These are phyloP conservation scores for Leptinotarsa peninsularis DNA, from an alignment of 2,888 invertebrate genomes.

Conservation along the genomic window DNA sequence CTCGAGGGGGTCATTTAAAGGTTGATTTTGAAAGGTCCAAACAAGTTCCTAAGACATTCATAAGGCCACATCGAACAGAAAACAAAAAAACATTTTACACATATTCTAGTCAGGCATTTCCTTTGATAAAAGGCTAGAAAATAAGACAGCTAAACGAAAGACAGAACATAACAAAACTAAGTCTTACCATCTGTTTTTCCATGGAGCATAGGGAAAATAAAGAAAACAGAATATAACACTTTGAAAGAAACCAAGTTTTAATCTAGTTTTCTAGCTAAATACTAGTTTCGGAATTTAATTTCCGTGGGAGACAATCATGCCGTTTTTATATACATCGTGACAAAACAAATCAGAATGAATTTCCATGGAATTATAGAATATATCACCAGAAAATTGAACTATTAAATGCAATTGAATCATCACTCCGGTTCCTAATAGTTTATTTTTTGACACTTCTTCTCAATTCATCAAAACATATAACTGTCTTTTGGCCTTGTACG, in stretches of 20 bases:
- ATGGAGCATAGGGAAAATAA: slow-evolving; percentile 63
- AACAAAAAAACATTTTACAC: slow-evolving; percentile 23
- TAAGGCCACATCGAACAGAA: slow-evolving; percentile 15
- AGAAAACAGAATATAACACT: slow-evolving; percentile 55
- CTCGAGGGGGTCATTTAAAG: no score
- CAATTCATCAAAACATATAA: no score
- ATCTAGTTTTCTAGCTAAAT: neutral
- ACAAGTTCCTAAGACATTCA: slow-evolving; percentile 4
- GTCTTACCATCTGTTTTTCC: slow-evolving; percentile 68
- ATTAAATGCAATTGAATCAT: no score
- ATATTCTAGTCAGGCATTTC: slow-evolving; percentile 53
- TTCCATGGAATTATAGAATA: no score
- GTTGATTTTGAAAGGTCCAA: neutral
- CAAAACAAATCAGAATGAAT: no score
- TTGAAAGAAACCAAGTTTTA: slow-evolving; percentile 35
- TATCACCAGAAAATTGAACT: no score
- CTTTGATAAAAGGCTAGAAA: slow-evolving; percentile 37
- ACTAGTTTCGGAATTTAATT: neutral
- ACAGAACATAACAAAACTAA: slow-evolving; percentile 58
- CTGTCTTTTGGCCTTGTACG: no score
- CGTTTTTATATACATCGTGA: neutral
- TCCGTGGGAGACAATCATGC: slow-evolving; percentile 1
- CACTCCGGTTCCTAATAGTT: no score
- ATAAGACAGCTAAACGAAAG: slow-evolving; percentile 38
- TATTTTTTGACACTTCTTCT: no score